Percentiles rank a stretch among this genome's conserved stretches.
Conservation (phyloP, 1,140 invertebrate genomes). For the Vanessa tameamea region DNA sequence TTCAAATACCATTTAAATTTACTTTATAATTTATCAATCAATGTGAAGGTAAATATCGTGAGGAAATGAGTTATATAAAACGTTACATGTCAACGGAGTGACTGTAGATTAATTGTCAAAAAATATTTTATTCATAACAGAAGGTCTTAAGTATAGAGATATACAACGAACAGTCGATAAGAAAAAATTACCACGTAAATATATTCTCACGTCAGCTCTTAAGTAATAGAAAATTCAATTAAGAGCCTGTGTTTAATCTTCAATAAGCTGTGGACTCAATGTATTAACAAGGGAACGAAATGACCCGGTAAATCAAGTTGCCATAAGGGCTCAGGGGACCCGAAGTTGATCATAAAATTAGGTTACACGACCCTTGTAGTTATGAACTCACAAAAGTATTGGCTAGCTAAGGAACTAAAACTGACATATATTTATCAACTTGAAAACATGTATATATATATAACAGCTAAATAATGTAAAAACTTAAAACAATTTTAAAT, state of each 20-base stretch:
- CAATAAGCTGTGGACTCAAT: slow-evolving; percentile 27
- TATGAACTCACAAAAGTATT: slow-evolving; percentile 1
- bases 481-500: no score
- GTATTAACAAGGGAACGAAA: slow-evolving; percentile 27
- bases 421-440: no score
- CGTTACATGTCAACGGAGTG: no score
- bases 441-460: no score
- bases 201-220: not conserved
- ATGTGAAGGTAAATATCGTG: no score
- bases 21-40: no score
- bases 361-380: not conserved
- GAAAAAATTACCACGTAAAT: not conserved
- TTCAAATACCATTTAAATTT: no score
- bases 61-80: no score
- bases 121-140: no score
- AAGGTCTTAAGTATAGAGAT: not conserved
- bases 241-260: slow-evolving; percentile 19
- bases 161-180: not conserved
- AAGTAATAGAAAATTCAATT: slow-evolving; percentile 32
- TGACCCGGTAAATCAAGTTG: slow-evolving; percentile 26
- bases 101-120: no score
- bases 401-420: not conserved
- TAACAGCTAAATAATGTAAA: no score
- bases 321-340: slow-evolving; percentile 19
- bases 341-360: slow-evolving; percentile 27